Evolutionary conservation across 1,140 invertebrate species (phyloP).

Genomic region (Macrosteles quadrilineatus): DNA sequence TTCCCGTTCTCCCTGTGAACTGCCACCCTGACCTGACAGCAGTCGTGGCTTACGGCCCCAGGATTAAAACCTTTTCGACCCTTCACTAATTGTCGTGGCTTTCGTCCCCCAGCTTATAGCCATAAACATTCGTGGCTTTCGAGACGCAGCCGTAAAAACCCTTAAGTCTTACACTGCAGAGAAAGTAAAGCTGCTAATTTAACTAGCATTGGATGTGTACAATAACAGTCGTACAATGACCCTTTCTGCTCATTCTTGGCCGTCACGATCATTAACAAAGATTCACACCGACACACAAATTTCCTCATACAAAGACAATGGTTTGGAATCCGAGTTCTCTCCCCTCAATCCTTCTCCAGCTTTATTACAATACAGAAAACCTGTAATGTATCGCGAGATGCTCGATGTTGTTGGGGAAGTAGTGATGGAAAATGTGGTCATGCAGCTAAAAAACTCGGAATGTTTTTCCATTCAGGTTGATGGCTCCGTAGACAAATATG

Average conservation of each 20-base stretch:
- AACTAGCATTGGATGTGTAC: slow-evolving; percentile 17
- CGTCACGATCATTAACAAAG: slow-evolving; percentile 18
- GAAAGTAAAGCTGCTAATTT: slow-evolving; percentile 17
- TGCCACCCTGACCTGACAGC: too few species aligned
- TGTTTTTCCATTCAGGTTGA: slow-evolving; percentile 20
- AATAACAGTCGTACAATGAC: slow-evolving; percentile 20
- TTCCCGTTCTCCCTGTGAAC: too few species aligned
- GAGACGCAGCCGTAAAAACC: too few species aligned
- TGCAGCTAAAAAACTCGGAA: not conserved
- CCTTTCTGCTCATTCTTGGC: slow-evolving; percentile 16
- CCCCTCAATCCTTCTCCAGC: too few species aligned
- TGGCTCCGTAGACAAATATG: slow-evolving; percentile 22
- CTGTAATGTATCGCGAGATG: not conserved
- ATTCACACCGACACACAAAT: slow-evolving; percentile 21
- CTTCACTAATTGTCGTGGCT: too few species aligned
- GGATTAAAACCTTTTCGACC: too few species aligned
- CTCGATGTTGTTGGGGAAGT: too few species aligned
- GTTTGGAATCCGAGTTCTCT: slow-evolving; percentile 17
- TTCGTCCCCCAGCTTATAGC: too few species aligned
- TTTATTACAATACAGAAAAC: slow-evolving; percentile 28
- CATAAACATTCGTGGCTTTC: too few species aligned
- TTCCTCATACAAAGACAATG: slow-evolving; percentile 19
- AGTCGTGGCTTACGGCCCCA: too few species aligned
- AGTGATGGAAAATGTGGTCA: slow-evolving; percentile 9
- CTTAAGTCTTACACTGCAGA: slow-evolving; percentile 19